Evolutionary conservation across 64 coral and sea anemone species (phyloP).

Genomic region (Dendronephthya gigantea): DNA sequence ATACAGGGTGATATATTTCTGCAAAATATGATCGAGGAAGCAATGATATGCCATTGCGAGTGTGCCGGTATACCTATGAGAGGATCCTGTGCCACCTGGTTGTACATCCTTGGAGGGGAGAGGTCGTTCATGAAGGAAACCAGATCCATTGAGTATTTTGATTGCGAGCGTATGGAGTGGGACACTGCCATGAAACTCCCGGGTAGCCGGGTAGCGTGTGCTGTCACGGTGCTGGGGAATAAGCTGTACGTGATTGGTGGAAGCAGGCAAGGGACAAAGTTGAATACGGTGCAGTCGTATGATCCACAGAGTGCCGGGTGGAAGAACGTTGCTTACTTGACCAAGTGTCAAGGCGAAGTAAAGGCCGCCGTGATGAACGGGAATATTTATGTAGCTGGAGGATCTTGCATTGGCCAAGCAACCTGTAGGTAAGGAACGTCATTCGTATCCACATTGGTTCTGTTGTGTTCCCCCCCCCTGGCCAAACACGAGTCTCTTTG

Average conservation of each 20-base stretch:
- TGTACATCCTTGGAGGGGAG: constrained; percentile 83
- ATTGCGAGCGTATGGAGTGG: constrained; percentile 69
- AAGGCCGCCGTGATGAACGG: constrained; percentile 74
- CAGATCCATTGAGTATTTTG: constrained; percentile 67
- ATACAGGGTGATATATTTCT: constrained; percentile 56
- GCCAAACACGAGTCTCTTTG: no score
- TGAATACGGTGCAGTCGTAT: constrained; percentile 89
- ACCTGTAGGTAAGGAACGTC: constrained; percentile 78
- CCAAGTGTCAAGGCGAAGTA: constrained; percentile 83
- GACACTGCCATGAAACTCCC: constrained; percentile 46
- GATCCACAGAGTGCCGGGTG: constrained; percentile 52
- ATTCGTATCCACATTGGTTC: no score
- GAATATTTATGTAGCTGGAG: constrained; percentile 89
- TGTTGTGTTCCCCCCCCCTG: no score
- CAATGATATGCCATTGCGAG: constrained; percentile 64
- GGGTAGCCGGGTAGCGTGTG: constrained; percentile 66
- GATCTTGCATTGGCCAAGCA: constrained; percentile 64
- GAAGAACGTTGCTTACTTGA: constrained; percentile 46
- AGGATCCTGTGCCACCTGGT: constrained; percentile 50
- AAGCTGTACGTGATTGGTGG: constrained; percentile 94
- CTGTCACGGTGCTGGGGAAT: constrained; percentile 46
- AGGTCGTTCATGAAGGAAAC: constrained; percentile 97
- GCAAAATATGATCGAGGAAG: constrained; percentile 76
- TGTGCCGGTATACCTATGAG: constrained; percentile 74
- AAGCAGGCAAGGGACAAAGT: constrained; percentile 58